Base-by-base conservation (phyloP, 1,140 invertebrate genomes). In the Drosophila burlai region DNA sequence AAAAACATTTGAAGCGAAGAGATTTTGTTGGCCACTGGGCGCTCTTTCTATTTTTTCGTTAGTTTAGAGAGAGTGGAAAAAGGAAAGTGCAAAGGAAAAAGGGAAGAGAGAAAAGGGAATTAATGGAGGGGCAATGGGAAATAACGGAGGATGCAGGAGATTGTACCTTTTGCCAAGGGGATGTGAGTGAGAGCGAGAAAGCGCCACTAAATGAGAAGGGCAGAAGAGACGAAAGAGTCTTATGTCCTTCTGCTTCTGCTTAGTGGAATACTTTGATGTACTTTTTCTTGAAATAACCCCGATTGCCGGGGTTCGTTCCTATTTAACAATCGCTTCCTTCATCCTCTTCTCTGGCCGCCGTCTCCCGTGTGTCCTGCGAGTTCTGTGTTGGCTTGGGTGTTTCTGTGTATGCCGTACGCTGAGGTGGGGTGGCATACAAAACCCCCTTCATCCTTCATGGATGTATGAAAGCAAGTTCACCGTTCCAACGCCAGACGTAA, bases 271-370 rank as follows among this genome's bases (percentile, higher is more conserved):
- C 34, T 83, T 78, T 40, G 46, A 42, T 63, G 29, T 63, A 24
- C 63, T 68, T 74, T 76, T 75, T 76, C 52, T 76, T 74, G 34
- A 83, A 83, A 71, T 87, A 76, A 86, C 83, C 83, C 81, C 67
- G 65, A 71, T 86, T 74, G 57, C 47, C 66, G 75, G 61, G 50
- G 66, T 18, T 46, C 43, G 26, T 34, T 29, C 10, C 16, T 38
- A 42, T 57, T 57, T 62, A 40, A 57, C 54, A 40, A 26, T 26
- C 21, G 29, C 15, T 54, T 15, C 21, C 8, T 40, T 16, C 21
- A 15, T 38, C 34, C 4, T 36, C 52, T 13, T 16, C 31, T 55
- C 31, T 18, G 31, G 31, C 31, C 11, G 16, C 49, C 26, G 26
- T 45, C 66, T 40, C 24, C 11, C 31, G 34, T n/a, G 40, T 42